phyloP scores from a whole-genome alignment of 1,140 invertebrate species.

The Heliconius eleuchia region DNA sequence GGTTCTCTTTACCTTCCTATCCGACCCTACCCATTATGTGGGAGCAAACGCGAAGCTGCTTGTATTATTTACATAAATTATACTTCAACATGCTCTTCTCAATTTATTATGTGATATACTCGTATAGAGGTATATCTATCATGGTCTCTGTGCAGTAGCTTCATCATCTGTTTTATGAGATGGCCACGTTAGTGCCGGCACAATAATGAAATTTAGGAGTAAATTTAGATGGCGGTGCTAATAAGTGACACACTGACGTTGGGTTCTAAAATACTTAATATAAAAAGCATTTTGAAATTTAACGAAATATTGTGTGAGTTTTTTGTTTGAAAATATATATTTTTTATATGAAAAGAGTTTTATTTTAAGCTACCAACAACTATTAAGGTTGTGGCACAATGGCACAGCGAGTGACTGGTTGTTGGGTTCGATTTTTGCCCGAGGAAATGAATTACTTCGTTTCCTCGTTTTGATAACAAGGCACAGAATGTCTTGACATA shows the following conservation, averaged over 20 bases:
- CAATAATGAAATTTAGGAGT: constrained; percentile 35
- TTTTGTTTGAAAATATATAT: neutral
- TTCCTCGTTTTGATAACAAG: too few relatives aligned
- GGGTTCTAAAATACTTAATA: neutral
- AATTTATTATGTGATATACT: neutral
- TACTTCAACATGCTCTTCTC: neutral
- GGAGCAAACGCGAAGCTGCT: neutral
- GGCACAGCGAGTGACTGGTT: too few relatives aligned
- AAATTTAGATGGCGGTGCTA: constrained; percentile 32
- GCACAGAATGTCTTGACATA: too few relatives aligned
- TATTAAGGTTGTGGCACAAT: too few relatives aligned
- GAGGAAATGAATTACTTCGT: too few relatives aligned
- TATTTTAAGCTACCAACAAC: neutral
- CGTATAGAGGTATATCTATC: neutral
- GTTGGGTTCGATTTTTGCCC: too few relatives aligned
- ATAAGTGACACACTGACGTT: constrained; percentile 19
- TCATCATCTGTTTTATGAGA: constrained; percentile 17
- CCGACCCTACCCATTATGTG: too few relatives aligned
- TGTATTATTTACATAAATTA: neutral
- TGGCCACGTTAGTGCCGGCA: constrained; percentile 29
- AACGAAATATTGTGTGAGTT: neutral
- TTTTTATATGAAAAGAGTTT: neutral
- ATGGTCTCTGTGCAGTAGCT: constrained; percentile 7
- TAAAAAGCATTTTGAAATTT: neutral
- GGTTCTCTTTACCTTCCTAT: too few relatives aligned